Conservation (phyloP, 2,888 invertebrate species). For the Dryobotodes eremita region DNA sequence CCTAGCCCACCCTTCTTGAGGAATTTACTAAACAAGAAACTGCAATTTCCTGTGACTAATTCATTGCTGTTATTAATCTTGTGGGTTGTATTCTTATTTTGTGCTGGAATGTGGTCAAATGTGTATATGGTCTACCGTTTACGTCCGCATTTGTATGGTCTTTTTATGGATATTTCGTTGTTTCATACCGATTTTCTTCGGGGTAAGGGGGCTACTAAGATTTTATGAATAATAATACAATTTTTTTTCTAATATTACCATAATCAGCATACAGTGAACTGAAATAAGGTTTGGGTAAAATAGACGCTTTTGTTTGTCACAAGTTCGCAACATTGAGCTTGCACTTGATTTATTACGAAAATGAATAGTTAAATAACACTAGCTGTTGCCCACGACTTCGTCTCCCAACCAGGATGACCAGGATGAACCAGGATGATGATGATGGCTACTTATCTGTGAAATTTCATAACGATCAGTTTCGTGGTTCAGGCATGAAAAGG, state of each 20-base stretch:
- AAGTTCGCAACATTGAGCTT: neutral
- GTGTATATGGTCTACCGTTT: conserved; percentile 49
- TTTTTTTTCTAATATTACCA: conserved; percentile 8
- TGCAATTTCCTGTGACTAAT: conserved; percentile 86
- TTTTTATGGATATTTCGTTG: conserved; percentile 27
- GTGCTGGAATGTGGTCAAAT: conserved; percentile 68
- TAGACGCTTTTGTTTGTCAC: neutral
- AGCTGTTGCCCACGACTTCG: neutral
- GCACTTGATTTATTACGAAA: neutral
- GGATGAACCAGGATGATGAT: too few species aligned
- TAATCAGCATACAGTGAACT: neutral
- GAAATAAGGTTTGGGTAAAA: neutral
- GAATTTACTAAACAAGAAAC: conserved; percentile 85
- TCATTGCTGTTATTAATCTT: conserved; percentile 84
- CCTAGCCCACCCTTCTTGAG: conserved; percentile 72
- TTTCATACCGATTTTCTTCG: conserved; percentile 18
- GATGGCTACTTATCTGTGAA: neutral
- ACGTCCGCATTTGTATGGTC: conserved; percentile 11
- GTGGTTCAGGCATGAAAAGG: neutral
- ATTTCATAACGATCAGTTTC: neutral
- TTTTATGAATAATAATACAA: conserved; percentile 38
- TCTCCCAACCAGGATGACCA: too few species aligned
- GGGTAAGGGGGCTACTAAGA: neutral
- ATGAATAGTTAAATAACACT: neutral
- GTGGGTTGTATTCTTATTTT: conserved; percentile 79